Evolutionary conservation across 2,797 vertebrate species (phyloP).

Genomic region (Cyprinella venusta): DNA sequence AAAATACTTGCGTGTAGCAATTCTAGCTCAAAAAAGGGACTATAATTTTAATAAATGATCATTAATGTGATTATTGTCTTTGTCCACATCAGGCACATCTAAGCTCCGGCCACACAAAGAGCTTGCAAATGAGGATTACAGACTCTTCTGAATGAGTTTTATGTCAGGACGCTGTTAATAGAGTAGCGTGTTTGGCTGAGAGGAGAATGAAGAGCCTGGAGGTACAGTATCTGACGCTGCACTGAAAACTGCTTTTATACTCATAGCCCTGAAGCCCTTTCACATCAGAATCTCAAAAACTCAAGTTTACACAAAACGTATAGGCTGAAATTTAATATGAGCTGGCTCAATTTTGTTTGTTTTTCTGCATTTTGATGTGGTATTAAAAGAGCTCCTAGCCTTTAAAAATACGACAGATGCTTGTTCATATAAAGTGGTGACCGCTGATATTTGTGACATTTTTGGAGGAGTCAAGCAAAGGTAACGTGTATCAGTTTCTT

Average conservation of each 20-base stretch:
- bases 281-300: not conserved
- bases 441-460: not conserved
- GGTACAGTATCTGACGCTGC: not conserved
- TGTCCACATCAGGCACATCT: not conserved
- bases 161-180: not conserved
- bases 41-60: no score
- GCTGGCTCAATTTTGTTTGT: not conserved
- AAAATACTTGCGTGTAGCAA: no score
- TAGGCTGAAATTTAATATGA: slow-evolving; percentile 8
- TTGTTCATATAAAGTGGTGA: not conserved
- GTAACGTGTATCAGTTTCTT: not conserved
- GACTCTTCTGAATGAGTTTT: not conserved
- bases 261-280: not conserved
- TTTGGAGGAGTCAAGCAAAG: not conserved
- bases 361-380: no score
- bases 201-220: not conserved
- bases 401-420: slow-evolving; percentile 1
- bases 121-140: not conserved
- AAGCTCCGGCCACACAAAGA: not conserved
- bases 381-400: not conserved
- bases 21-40: no score
- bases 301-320: not conserved
- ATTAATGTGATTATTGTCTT: not conserved
- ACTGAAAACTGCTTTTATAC: not conserved
- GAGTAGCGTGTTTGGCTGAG: not conserved